Conservation (phyloP, 2,113 vertebrate species). For the Neoarius graeffei region DNA sequence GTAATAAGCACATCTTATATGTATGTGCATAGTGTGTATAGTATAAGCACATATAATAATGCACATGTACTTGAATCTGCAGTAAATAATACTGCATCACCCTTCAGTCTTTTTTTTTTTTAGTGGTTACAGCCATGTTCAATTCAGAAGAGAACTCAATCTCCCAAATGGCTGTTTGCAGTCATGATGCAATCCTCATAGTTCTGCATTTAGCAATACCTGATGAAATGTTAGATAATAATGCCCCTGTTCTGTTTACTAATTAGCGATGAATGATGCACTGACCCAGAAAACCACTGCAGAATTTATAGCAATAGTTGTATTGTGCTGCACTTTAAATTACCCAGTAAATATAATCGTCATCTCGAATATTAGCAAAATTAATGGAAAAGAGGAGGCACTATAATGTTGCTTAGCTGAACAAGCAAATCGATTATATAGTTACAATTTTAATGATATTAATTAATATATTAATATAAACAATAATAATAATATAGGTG, state of each 20-base stretch:
- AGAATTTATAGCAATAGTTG: neutral
- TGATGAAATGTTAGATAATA: slow-evolving; percentile 17
- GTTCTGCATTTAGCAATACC: neutral
- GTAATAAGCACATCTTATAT: neutral
- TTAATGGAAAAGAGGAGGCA: too few species aligned
- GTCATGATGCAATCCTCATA: slow-evolving; percentile 24
- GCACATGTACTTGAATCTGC: neutral
- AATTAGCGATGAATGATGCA: neutral
- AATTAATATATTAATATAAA: neutral
- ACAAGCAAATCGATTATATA: neutral
- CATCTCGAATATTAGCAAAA: too few species aligned
- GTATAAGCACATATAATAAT: too few species aligned
- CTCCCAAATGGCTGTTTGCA: neutral
- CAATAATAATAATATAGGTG: neutral
- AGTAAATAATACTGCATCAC: neutral
- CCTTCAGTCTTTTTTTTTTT: neutral
- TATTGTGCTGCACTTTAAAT: neutral
- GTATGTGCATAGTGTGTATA: too few species aligned
- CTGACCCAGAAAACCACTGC: neutral
- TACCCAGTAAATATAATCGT: neutral
- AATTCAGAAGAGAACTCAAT: neutral
- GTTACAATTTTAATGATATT: neutral
- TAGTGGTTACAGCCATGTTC: neutral
- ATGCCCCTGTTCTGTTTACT: neutral
- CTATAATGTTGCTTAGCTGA: neutral